A percentile compares a stretch with the other conserved stretches of the same genome.
Conservation (phyloP, 2,797 vertebrate species). For the Threskiornis aethiopicus region DNA sequence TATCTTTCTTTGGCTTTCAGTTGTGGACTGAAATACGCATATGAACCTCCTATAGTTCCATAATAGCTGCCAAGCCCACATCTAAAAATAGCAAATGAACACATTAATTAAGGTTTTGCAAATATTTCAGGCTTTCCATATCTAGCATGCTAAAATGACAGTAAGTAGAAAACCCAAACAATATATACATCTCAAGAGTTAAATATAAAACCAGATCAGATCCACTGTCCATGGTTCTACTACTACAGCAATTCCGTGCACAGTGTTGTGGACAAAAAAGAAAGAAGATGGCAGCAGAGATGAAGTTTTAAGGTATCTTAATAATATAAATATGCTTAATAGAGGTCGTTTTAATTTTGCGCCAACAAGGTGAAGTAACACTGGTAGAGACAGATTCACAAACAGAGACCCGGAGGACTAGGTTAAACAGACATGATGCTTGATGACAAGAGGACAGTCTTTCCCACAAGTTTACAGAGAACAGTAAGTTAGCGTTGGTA, state of each 20-base stretch:
- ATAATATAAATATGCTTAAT: not conserved
- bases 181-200: not conserved
- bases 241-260: not conserved
- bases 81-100: conserved; percentile 66
- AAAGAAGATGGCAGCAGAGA: not conserved
- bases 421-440: not conserved
- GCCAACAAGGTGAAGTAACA: not conserved
- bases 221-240: not conserved
- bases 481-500: not conserved
- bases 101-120: not conserved
- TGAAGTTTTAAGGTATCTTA: not conserved
- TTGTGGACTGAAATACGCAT: conserved; percentile 80
- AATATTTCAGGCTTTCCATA: not conserved
- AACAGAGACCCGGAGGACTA: not conserved
- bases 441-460: not conserved
- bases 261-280: not conserved
- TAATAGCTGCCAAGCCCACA: conserved; percentile 86
- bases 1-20: conserved; percentile 65
- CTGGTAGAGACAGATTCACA: not conserved
- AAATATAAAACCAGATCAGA: not conserved
- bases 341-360: not conserved
- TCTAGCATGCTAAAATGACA: not conserved
- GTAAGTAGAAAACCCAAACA: not conserved
- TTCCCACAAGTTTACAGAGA: not conserved
- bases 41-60: conserved; percentile 83